Conservation (phyloP, 2,888 invertebrate species). For the Polydrusus tereticollis region DNA sequence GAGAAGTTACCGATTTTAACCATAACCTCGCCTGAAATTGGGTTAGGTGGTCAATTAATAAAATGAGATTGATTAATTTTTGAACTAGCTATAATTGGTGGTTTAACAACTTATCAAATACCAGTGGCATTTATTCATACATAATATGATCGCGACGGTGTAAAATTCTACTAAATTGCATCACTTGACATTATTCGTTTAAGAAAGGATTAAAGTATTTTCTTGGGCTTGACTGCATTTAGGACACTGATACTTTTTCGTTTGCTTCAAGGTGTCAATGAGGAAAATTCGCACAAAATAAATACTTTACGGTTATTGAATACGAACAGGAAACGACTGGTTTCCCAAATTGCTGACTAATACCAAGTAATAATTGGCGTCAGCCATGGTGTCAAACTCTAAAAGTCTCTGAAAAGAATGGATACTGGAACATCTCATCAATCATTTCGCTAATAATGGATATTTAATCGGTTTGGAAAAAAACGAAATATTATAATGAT, state of each 20-base stretch:
- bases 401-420: background rate
- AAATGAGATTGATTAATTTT: background rate
- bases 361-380: background rate
- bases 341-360: background rate
- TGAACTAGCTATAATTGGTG: background rate
- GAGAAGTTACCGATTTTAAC: no score
- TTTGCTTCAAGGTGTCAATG: background rate
- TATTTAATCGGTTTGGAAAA: background rate
- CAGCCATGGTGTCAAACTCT: background rate
- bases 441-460: background rate
- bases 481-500: background rate
- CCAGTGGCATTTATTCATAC: background rate
- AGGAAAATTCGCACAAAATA: no score
- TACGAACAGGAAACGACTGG: no score
- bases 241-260: background rate
- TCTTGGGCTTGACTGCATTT: background rate
- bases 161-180: background rate
- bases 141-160: background rate
- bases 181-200: background rate
- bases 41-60: background rate
- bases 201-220: no score
- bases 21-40: no score
- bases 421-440: background rate
- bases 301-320: no score
- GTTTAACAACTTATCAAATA: background rate